Evolutionary conservation across 2,888 invertebrate species (phyloP).

Genomic region (Drosophila melanosoma): DNA sequence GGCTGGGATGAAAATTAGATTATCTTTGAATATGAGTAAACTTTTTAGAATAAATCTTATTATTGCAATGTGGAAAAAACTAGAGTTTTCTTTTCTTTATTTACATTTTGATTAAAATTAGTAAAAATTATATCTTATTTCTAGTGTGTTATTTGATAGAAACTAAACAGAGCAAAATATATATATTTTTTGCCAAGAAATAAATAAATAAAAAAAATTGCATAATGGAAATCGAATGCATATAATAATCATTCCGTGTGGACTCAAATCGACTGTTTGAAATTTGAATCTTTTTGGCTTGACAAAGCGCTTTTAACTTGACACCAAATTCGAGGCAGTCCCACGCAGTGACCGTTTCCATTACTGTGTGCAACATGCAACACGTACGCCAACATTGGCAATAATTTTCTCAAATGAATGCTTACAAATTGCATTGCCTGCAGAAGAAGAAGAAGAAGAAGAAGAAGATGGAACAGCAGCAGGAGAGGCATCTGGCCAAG

Average conservation of each 20-base stretch:
- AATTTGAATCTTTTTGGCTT: background rate
- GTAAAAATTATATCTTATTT: background rate
- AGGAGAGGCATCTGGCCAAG: background rate
- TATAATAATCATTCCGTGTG: background rate
- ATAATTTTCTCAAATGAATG: slow-evolving; percentile 55
- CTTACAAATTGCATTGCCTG: slow-evolving; percentile 29
- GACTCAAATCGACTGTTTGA: background rate
- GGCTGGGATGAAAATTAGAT: background rate
- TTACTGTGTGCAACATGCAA: slow-evolving; percentile 16
- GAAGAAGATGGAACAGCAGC: background rate
- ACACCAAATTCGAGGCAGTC: slow-evolving; percentile 18
- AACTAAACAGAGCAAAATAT: background rate
- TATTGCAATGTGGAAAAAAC: background rate
- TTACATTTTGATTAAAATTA: background rate
- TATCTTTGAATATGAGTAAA: background rate
- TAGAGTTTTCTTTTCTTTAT: background rate
- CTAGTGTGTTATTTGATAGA: background rate
- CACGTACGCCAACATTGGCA: slow-evolving; percentile 31
- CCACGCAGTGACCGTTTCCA: slow-evolving; percentile 42
- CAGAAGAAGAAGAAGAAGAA: slow-evolving; percentile 3
- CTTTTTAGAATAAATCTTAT: fast-evolving
- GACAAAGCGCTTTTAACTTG: background rate
- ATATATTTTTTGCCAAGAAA: background rate
- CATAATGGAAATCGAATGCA: background rate
- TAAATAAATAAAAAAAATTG: background rate